Base-by-base conservation (phyloP, 1,140 invertebrate genomes). In the Pseudoatta argentina region DNA sequence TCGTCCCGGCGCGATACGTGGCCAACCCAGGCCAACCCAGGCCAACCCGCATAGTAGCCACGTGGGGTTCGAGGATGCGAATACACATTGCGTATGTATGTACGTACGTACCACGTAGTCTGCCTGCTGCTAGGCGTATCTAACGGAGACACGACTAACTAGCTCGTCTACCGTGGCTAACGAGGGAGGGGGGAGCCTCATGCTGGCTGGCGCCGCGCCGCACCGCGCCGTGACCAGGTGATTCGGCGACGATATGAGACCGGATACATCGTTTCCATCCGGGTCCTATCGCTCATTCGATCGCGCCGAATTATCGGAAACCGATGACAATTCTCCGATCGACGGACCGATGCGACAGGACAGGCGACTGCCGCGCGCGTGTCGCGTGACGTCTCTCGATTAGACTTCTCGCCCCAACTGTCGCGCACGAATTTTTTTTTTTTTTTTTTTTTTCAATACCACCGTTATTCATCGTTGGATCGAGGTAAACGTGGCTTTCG, bases 241-340 rank as follows among this genome's bases (percentile, higher is more conserved):
- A 90, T 86, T 85, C 86, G 63, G 34, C 78, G 59, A 34, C 71
- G 78, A 51, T 83, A 69, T 24, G 59, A 75, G 77, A 76, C 44
- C 76, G 76, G 86, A 88, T 72, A 86, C 69, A 59, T 51, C 72
- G 63, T 88, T 89, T 64, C 59, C 72, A 75, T 85, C 82, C 82
- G 73, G 72, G 71, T 21, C 14, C 73, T 85, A 76, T 85, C 61
- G 73, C 27, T 59, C 44, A 12, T 77, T 53, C 82, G 82, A 85
- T 76, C 88, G 88, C 55, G 59, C 59, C 86, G 78, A 90, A 90
- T 90, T 90, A 90, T 89, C 86, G 89, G 88, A 89, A 89, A 90
- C 86, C 88, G 88, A 90, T 89, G 89, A 85, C 64, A 79, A 86
- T 44, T 66, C 73, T 44, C 51, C 63, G 66, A 24, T 48, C 87